Conservation (phyloP, 64 coral and sea anemone genomes). For the Actinia tenebrosa region DNA sequence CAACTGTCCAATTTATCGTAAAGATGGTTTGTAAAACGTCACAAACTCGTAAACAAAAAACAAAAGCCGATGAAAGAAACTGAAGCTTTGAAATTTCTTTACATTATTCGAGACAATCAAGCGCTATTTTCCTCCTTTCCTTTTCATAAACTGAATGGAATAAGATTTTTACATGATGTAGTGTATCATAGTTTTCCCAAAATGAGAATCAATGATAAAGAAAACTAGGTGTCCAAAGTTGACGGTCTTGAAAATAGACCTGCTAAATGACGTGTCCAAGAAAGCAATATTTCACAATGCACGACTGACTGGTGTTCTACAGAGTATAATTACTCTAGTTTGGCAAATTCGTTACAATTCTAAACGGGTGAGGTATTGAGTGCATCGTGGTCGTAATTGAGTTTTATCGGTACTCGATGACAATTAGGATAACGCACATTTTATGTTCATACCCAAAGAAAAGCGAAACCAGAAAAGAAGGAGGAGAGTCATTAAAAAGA, state of each 20-base stretch:
- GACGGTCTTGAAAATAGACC: neutral
- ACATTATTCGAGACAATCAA: no score
- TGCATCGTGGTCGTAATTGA: neutral
- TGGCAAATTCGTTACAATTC: neutral
- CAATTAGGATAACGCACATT: neutral
- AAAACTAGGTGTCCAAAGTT: no score
- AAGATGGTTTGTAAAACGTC: no score
- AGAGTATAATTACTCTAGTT: neutral
- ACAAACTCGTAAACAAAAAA: neutral
- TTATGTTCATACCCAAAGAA: neutral
- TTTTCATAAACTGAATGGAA: no score
- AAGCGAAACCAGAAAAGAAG: neutral
- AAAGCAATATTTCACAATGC: neutral
- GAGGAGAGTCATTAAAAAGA: neutral
- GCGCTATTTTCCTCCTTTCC: no score
- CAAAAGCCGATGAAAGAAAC: no score
- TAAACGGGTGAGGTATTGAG: neutral
- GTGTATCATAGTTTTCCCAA: no score
- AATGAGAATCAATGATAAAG: no score
- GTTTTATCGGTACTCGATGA: neutral
- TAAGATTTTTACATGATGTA: no score
- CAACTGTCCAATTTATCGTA: no score
- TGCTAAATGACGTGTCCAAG: neutral
- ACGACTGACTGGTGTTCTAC: neutral
- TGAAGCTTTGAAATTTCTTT: no score